phyloP scores from a whole-genome alignment of 2,113 vertebrate species.

The Corythornis vintsioides region DNA sequence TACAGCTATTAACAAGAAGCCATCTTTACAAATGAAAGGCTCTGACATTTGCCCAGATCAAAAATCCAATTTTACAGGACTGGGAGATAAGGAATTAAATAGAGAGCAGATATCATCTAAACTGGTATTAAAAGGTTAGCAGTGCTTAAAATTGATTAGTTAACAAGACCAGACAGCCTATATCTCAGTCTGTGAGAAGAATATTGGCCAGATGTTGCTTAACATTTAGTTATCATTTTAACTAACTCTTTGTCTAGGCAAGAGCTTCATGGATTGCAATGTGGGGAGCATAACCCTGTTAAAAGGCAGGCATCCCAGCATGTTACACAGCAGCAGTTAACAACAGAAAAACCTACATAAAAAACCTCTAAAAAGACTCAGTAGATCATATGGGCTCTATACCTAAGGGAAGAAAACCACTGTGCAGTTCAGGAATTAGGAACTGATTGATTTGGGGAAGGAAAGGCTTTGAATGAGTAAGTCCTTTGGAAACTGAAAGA shows the following conservation, averaged over 20 bases:
- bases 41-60: conserved; percentile 58
- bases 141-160: conserved; percentile 59
- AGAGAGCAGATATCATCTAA: conserved; percentile 39
- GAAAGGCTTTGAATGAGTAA: neutral
- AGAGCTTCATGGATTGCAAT: conserved; percentile 5
- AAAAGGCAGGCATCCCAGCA: neutral
- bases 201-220: neutral
- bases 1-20: conserved; percentile 16
- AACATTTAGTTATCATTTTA: neutral
- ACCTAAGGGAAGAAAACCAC: fast-evolving
- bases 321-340: neutral
- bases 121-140: conserved; percentile 62
- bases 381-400: neutral
- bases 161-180: conserved; percentile 13
- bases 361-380: neutral
- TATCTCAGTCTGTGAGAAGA: neutral
- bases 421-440: neutral
- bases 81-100: conserved; percentile 56
- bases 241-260: neutral
- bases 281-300: neutral
- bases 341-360: neutral
- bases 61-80: conserved; percentile 51
- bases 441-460: neutral
- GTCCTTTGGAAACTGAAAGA: neutral
- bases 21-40: conserved; percentile 46